Evolutionary conservation across 2,113 vertebrate genomes (phyloP), one percentile per base, ranked within the genome.

Genomic region (Falcunculus frontatus): DNA sequence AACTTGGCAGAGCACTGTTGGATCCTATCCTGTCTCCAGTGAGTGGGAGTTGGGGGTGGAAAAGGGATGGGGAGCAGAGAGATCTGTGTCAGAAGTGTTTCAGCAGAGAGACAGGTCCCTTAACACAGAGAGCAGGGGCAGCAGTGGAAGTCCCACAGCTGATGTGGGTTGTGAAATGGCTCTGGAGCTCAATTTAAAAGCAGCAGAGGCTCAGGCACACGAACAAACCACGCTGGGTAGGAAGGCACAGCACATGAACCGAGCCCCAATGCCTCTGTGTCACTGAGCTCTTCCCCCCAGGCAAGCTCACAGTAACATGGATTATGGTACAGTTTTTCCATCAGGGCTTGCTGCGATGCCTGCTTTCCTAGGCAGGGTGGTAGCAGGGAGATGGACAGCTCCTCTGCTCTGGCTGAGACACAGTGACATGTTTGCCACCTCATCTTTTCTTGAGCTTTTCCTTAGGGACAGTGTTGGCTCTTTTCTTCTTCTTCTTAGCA

Each of bases 221-320:
- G 4, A 15, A 41, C 9, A 12, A n/a, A 16, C 18, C 0, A 3
- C 7, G 0, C 35, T 32, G 63, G 39, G 33, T 33, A 16, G 72
- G 53, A 39, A 47, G 21, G 56, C 21, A 37, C 25, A 37, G 62
- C 1, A 5, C 4, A 3, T 9, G 49, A 88, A 41, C 19, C 0
- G 0, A 86, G 33, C 25, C 20, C 39, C 15, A 35, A 0, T 3
- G 5, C 25, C 16, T 64, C 50, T 52, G 42, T 35, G 55, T 57
- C n/a, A 37, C 37, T 11, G 55, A 73, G 44, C 26, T 74, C n/a
- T 19, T 77, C 21, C 2, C 39, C 57, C 35, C 5, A 4, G 79
- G 63, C 41, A 73, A 44, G 44, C 11, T 33, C 46, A 16, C 0
- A 0, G 27, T 37, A 65, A 49, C 5, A 18, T 0, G 1, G 79